Conservation (phyloP, 1,140 invertebrate species). For the Adoxophyes honmai region DNA sequence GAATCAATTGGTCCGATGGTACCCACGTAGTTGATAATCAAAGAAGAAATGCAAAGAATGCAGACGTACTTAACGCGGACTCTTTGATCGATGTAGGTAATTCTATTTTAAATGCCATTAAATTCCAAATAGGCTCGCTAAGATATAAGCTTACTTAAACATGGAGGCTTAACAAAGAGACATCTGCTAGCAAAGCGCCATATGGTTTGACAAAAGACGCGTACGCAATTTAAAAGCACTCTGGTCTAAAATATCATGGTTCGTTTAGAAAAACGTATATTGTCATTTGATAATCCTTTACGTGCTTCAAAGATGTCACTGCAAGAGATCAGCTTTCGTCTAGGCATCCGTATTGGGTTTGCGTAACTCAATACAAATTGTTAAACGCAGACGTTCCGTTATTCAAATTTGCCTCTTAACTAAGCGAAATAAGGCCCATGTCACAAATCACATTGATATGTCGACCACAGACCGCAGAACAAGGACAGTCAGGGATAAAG, state of each 20-base stretch:
- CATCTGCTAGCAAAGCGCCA: slow-evolving; percentile 70
- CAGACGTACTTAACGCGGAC: too few relatives aligned
- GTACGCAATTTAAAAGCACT: slow-evolving; percentile 76
- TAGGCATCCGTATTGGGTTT: slow-evolving; percentile 70
- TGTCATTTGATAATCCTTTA: slow-evolving; percentile 76
- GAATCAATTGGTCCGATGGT: too few relatives aligned
- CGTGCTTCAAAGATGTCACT: slow-evolving; percentile 70
- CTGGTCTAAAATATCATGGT: slow-evolving; percentile 58
- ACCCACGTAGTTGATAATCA: too few relatives aligned
- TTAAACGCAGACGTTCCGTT: slow-evolving; percentile 22
- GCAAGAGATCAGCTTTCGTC: slow-evolving; percentile 69
- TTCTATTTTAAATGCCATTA: slow-evolving; percentile 4
- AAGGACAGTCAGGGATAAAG: slow-evolving; percentile 66
- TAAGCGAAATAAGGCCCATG: slow-evolving; percentile 32
- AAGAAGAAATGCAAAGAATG: too few relatives aligned
- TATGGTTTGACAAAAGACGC: slow-evolving; percentile 65
- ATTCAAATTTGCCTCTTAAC: slow-evolving; percentile 29
- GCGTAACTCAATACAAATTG: slow-evolving; percentile 68
- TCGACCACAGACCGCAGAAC: slow-evolving; percentile 67
- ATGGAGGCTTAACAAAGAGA: slow-evolving; percentile 50
- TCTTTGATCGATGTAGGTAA: not conserved
- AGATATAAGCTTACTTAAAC: slow-evolving; percentile 30
- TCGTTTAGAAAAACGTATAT: slow-evolving; percentile 57
- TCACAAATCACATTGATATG: slow-evolving; percentile 27
- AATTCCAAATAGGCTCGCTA: not conserved